phyloP scores from a whole-genome alignment of 2,888 invertebrate species.

The Dugesia japonica region DNA sequence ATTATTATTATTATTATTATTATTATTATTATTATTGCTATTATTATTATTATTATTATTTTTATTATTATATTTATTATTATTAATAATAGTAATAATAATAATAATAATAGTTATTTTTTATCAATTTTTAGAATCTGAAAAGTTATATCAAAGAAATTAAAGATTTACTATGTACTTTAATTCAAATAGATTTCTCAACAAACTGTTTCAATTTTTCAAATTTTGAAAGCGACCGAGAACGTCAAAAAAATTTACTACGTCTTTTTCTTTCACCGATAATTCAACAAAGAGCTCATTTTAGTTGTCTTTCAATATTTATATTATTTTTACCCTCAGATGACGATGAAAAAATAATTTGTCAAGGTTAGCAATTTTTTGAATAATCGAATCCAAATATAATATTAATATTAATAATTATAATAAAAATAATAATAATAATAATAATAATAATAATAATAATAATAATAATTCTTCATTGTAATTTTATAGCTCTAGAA shows the following conservation, averaged over 20 bases:
- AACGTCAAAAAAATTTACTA: neutral
- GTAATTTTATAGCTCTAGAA: no score
- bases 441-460: no score
- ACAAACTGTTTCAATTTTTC: neutral
- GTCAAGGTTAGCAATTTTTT: no score
- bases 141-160: neutral
- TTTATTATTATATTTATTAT: neutral
- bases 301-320: conserved; percentile 14
- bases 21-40: neutral
- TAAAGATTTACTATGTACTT: neutral
- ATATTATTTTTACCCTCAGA: neutral
- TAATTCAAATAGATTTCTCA: neutral
- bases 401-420: no score
- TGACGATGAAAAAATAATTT: no score
- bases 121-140: neutral
- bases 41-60: neutral
- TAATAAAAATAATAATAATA: no score
- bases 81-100: no score
- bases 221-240: neutral
- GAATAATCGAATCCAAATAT: no score
- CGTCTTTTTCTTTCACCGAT: neutral
- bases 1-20: no score
- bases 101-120: no score
- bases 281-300: conserved; percentile 1
- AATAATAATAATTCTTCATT: no score